phyloP scores from a whole-genome alignment of 1,140 invertebrate species.

The Meloidogyne floridensis region DNA sequence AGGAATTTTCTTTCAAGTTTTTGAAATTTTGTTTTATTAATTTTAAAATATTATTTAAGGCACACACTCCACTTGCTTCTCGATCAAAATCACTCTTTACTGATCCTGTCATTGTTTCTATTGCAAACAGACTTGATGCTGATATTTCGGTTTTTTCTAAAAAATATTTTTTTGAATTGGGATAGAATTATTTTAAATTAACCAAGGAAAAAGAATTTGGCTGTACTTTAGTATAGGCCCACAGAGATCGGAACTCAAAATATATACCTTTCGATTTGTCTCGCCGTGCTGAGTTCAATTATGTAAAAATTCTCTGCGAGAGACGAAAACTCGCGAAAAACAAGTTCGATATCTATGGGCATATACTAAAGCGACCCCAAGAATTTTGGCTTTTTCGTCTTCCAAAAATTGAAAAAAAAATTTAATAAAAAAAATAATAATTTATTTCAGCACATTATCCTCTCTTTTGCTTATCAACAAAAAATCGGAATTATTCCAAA shows the following conservation, averaged over 20 bases:
- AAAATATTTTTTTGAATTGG: conserved; percentile 24
- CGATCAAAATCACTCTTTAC: conserved; percentile 39
- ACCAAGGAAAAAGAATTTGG: no score
- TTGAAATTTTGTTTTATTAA: conserved; percentile 39
- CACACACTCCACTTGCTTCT: conserved; percentile 41
- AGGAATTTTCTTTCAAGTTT: conserved; percentile 67
- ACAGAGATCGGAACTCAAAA: no score
- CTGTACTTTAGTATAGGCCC: no score
- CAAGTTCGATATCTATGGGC: no score
- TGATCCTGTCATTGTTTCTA: conserved; percentile 48
- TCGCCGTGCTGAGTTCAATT: no score
- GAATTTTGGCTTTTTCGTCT: no score
- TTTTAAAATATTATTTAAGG: conserved; percentile 31
- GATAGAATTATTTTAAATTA: no score
- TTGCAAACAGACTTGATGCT: conserved; percentile 46
- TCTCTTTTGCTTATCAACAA: conserved; percentile 56
- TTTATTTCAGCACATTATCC: conserved; percentile 44
- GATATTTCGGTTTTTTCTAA: conserved; percentile 43
- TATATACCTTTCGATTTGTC: no score
- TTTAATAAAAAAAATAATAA: not conserved
- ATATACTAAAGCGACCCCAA: no score
- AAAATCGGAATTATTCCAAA: conserved; percentile 61
- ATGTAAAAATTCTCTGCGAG: no score
- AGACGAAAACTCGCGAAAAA: no score
- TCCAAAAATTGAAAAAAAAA: not conserved